phyloP scores from a whole-genome alignment of 2,113 vertebrate genomes.

The Fukomys damarensis region DNA sequence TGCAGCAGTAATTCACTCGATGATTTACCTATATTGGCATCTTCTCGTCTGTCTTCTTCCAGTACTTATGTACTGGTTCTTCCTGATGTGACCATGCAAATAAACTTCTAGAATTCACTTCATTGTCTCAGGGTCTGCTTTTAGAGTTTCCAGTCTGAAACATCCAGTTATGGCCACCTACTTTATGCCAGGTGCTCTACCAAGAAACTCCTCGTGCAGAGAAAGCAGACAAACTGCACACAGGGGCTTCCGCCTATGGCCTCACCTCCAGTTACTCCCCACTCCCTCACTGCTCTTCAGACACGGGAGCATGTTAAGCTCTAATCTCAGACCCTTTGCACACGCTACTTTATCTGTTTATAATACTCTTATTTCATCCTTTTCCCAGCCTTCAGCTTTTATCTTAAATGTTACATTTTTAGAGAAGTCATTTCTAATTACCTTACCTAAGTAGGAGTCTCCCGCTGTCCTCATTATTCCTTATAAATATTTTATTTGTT shows the following conservation, averaged over 20 bases:
- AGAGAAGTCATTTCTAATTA: slow-evolving; percentile 22
- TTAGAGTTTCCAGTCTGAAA: neutral
- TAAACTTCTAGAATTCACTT: neutral
- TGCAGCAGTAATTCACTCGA: neutral
- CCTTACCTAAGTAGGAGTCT: neutral
- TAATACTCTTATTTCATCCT: neutral
- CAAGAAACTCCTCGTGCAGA: neutral
- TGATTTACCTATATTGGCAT: neutral
- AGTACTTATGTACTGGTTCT: no score
- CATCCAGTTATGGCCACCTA: neutral
- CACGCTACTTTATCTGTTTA: neutral
- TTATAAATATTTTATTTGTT: slow-evolving; percentile 21
- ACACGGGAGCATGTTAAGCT: neutral
- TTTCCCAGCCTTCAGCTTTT: neutral
- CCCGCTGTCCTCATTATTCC: neutral
- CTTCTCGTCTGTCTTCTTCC: neutral
- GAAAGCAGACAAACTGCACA: neutral
- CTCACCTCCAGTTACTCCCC: neutral
- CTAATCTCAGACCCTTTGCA: neutral
- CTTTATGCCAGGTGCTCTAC: neutral
- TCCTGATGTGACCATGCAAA: neutral
- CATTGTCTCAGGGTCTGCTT: neutral
- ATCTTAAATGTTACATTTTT: slow-evolving; percentile 24
- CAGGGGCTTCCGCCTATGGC: neutral
- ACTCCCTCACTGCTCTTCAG: neutral